Evolutionary conservation across 1,140 invertebrate genomes (phyloP).

Genomic region (Lepeophtheirus salmonis): DNA sequence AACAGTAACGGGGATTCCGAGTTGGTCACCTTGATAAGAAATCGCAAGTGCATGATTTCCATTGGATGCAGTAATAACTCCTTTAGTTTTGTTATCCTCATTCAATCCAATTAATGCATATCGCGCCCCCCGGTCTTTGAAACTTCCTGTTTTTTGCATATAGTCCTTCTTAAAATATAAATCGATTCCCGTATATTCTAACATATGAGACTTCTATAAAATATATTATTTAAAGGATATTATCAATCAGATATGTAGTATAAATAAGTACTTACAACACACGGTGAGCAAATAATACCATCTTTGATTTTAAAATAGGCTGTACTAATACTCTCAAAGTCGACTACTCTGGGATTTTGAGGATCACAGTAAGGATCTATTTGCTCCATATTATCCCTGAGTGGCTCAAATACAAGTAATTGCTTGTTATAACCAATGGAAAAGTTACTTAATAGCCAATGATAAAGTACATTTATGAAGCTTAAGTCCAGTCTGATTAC

Average conservation of each 20-base stretch:
- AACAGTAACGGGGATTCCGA: constrained; percentile 77
- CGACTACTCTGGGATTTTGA: constrained; percentile 36
- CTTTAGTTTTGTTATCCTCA: constrained; percentile 44
- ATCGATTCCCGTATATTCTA: constrained; percentile 52
- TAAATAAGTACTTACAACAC: constrained; percentile 10
- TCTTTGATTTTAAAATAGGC: constrained; percentile 68
- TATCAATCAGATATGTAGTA: background rate
- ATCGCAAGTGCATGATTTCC: constrained; percentile 79
- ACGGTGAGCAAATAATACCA: constrained; percentile 41
- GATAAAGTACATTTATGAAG: too few species aligned
- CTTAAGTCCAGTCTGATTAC: too few species aligned
- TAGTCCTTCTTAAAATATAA: constrained; percentile 85
- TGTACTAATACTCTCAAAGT: background rate
- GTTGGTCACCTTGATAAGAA: constrained; percentile 59
- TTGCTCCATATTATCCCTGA: too few species aligned
- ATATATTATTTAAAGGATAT: background rate
- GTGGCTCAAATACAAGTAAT: too few species aligned
- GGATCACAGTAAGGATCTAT: constrained; percentile 57
- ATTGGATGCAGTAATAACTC: constrained; percentile 74
- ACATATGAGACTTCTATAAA: constrained; percentile 46
- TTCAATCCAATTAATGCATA: constrained; percentile 52
- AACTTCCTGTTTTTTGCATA: constrained; percentile 75
- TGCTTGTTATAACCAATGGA: too few species aligned
- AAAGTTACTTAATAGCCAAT: too few species aligned
- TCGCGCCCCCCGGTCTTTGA: constrained; percentile 59